Evolutionary conservation across 1,140 invertebrate genomes (phyloP).

Genomic region (Zaprionus ornatus): DNA sequence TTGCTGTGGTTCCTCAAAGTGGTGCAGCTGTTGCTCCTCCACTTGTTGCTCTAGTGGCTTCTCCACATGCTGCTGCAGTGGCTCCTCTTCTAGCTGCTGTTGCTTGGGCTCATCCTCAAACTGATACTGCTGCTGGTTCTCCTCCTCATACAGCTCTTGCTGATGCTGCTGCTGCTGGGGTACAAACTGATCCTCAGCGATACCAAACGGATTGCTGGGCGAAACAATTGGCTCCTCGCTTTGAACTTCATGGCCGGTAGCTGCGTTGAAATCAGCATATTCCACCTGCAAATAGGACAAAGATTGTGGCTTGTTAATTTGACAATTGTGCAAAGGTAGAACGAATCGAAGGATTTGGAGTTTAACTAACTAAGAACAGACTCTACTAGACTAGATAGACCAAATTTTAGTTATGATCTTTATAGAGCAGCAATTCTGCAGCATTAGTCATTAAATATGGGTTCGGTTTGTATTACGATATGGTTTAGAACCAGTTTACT

Average conservation of each 20-base stretch:
- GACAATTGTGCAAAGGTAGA: background rate
- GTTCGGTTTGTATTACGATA: background rate
- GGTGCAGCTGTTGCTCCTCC: conserved; percentile 5
- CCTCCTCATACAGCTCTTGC: conserved; percentile 23
- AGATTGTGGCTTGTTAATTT: background rate
- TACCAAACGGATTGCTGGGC: conserved; percentile 61
- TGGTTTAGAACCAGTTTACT: background rate
- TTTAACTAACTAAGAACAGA: background rate
- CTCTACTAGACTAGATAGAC: too few species aligned
- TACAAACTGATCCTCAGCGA: conserved; percentile 11
- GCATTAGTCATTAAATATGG: conserved; percentile 11
- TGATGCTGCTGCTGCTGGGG: conserved; percentile 14
- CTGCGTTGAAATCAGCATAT: conserved; percentile 63
- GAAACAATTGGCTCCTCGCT: conserved; percentile 2
- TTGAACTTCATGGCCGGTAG: conserved; percentile 43
- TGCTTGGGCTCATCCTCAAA: conserved; percentile 7
- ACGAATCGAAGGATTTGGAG: background rate
- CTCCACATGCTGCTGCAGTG: conserved; percentile 23
- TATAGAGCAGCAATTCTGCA: background rate
- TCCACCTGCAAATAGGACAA: conserved; percentile 51
- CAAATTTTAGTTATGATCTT: background rate
- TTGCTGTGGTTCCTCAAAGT: conserved; percentile 6
- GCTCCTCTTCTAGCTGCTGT: background rate
- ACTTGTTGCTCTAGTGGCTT: conserved; percentile 10
- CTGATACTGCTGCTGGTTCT: conserved; percentile 7